phyloP scores from a whole-genome alignment of 2,888 invertebrate genomes.

The Drosophila pullipes region DNA sequence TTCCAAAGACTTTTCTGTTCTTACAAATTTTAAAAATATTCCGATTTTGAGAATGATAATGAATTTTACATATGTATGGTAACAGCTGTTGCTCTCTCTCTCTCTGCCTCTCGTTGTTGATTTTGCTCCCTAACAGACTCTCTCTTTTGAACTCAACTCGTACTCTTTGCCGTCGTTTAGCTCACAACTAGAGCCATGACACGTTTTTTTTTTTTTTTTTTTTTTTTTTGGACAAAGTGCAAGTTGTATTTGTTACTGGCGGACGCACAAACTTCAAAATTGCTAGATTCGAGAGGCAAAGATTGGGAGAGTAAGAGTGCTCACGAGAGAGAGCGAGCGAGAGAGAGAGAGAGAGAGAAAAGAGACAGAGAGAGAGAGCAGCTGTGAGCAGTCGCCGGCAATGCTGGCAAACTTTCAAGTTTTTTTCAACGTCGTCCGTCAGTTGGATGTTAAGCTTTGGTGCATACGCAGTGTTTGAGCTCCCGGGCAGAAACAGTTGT shows the following conservation, averaged over 20 bases:
- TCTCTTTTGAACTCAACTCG: slow-evolving; percentile 11
- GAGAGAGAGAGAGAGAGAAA: background rate
- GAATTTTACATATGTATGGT: background rate
- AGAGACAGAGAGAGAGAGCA: slow-evolving; percentile 30
- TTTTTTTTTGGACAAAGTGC: slow-evolving; percentile 65
- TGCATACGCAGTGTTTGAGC: slow-evolving; percentile 68
- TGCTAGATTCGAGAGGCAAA: slow-evolving; percentile 41
- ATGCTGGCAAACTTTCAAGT: slow-evolving; percentile 68
- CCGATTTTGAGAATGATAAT: slow-evolving; percentile 2
- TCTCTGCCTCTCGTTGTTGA: background rate
- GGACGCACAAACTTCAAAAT: slow-evolving; percentile 50
- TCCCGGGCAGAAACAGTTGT: slow-evolving; percentile 42
- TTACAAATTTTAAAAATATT: slow-evolving; percentile 1
- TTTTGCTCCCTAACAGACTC: slow-evolving; percentile 9
- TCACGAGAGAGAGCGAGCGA: slow-evolving; percentile 19
- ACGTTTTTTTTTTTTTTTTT: slow-evolving; percentile 21
- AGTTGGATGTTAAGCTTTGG: slow-evolving; percentile 83
- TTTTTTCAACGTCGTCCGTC: slow-evolving; percentile 60
- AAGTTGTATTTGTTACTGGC: slow-evolving; percentile 25
- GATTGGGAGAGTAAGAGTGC: slow-evolving; percentile 14
- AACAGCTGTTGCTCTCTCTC: slow-evolving; percentile 51
- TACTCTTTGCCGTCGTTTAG: slow-evolving; percentile 38
- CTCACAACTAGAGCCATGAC: slow-evolving; percentile 29
- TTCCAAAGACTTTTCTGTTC: background rate
- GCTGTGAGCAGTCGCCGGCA: slow-evolving; percentile 26